Evolutionary conservation across 2,888 invertebrate species (phyloP), one percentile per base, ranked within the genome.

Genomic region (Megamerina dolium): DNA sequence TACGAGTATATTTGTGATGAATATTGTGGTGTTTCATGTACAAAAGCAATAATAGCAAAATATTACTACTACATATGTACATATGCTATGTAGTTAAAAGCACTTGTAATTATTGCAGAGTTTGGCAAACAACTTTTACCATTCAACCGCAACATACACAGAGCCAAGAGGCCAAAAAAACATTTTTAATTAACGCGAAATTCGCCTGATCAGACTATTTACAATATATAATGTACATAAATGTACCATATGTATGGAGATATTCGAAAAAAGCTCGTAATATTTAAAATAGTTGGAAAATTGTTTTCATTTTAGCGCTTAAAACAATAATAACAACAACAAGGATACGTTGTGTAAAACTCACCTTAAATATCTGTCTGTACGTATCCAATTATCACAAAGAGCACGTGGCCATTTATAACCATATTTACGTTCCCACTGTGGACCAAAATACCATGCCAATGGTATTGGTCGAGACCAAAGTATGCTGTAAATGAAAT

Each of bases 381-480:
- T 81, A 68, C 83, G 80, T 31, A 92, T 81, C 96, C 96, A 97
- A 56, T 84, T 82, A 67, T 90, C 85, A 69, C 97, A 97, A 61
- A 91, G 77, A 4, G 79, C 73, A 45, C 82, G 78, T 0, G 91
- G 79, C 96, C 96, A 97, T 44, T 82, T 78, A 5, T 69, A 64
- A 0, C 96, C 96, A 56, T 86, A 81, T 36, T 79, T 67, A 14
- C 81, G 74, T 63, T 87, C 83, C 94, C 94, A 95, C 68, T 93
- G 92, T 0, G 85, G 82, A 0, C 79, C 80, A 64, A 93, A 92
- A 67, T 94, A 95, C 94, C 94, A 95, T 2, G 79, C 91, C 10
- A 95, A 73, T 2, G 95, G 94, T 51, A 95, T 86, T 0, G 94
- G 92, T 45, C 84, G 80, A 61, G 91, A 91, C 94, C 94, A 95